Conservation (phyloP, 2,888 invertebrate genomes). For the Phytoseiulus persimilis region DNA sequence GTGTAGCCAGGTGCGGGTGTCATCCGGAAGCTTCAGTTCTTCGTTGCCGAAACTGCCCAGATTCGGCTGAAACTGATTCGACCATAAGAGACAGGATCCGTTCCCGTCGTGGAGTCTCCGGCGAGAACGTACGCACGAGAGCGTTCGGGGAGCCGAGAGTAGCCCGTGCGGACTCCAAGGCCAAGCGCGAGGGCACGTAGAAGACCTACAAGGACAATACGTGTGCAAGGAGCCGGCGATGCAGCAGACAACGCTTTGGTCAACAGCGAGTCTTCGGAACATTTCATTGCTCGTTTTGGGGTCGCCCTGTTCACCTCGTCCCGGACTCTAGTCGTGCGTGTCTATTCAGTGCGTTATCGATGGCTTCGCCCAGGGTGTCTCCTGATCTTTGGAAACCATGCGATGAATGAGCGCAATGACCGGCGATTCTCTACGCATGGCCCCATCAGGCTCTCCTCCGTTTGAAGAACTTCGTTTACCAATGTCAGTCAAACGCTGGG, state of each 20-base stretch:
- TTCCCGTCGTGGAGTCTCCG: neutral
- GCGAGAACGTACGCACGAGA: neutral
- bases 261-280: neutral
- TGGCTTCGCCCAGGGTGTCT: neutral
- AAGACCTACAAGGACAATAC: neutral
- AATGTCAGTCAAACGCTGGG: neutral
- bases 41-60: neutral
- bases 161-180: neutral
- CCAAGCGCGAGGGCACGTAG: neutral
- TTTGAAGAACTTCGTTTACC: neutral
- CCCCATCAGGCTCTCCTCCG: neutral
- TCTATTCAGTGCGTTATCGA: neutral
- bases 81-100: neutral
- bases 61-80: neutral
- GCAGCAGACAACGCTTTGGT: neutral
- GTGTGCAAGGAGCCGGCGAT: neutral
- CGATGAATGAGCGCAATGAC: neutral
- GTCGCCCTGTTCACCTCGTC: too few species aligned
- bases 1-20: neutral
- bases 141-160: neutral
- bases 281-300: too few species aligned
- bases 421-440: neutral
- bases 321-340: too few species aligned
- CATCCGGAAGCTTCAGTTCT: neutral
- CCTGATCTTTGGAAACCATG: neutral